Conservation (phyloP, 2,888 invertebrate species). For the Hemithea aestivaria region DNA sequence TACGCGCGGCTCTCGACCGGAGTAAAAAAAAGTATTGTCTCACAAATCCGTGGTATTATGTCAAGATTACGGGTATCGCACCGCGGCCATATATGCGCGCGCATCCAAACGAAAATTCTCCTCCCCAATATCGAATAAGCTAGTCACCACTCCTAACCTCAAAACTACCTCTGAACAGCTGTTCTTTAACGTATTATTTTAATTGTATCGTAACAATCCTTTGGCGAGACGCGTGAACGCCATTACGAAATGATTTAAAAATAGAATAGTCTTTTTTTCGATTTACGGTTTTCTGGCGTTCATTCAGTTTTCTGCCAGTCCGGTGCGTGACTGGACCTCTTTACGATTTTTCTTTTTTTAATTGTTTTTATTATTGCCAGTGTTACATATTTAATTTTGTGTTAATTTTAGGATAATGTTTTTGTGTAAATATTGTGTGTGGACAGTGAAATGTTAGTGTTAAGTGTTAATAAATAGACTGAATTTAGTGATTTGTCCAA, state of each 20-base stretch:
- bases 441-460: constrained; percentile 38
- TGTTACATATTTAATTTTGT: constrained; percentile 18
- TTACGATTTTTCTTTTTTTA: constrained; percentile 11
- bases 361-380: constrained; percentile 9
- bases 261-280: constrained; percentile 62
- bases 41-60: constrained; percentile 44
- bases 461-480: constrained; percentile 43
- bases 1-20: too few species aligned
- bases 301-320: constrained; percentile 69
- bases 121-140: constrained; percentile 59
- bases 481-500: constrained; percentile 40
- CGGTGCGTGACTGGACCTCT: constrained; percentile 44
- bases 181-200: constrained; percentile 44
- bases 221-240: constrained; percentile 50
- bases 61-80: constrained; percentile 43
- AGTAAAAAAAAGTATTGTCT: constrained; percentile 24
- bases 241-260: constrained; percentile 71
- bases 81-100: constrained; percentile 59
- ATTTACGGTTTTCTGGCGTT: constrained; percentile 63
- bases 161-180: constrained; percentile 63
- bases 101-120: constrained; percentile 51
- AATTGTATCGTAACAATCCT: constrained; percentile 25
- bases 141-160: constrained; percentile 72
- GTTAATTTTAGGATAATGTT: constrained; percentile 6
- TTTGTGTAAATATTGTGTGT: constrained; percentile 29